Base-by-base conservation (phyloP, 2,797 vertebrate genomes). In the Columba guinea region DNA sequence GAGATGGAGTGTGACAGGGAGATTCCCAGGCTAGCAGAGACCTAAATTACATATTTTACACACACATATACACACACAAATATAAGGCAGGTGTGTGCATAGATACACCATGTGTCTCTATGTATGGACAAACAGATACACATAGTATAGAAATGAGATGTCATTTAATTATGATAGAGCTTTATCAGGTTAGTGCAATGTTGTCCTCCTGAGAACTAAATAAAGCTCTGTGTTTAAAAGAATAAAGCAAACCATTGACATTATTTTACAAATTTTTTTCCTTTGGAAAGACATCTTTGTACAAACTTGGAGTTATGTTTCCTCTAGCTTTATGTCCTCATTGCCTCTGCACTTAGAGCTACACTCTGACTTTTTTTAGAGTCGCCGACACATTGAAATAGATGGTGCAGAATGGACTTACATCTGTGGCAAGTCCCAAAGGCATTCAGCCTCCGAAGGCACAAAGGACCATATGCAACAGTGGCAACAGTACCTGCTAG, bases 321-420 rank as follows among this genome's bases (percentile, higher is more conserved):
- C 11, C 26, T 70, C 20, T 63, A 35, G 8, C 32, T 41, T 5
- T 9, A 41, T n/a, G 27, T 28, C 86, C 41, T 78, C 18, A 20
- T 44, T 62, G 30, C 41, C 24, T 71, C 51, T 86, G 53, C 41
- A 49, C 30, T 80, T 74, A 35, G 35, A 77, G 21, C 3, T 67
- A 52, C 79, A 49, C 35, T 14, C 20, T 14, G 52, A 49, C 51
- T 39, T 60, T 87, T 53, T 91, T 88, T 26, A 87, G 44, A 60
- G 32, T 37, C 1, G 4, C 35, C 1, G 0, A 51, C 52, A 69
- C 60, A 90, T 85, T 6, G 55, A 64, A 93, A 92, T 80, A 94
- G 74, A 84, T 93, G 59, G 35, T 67, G 65, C 89, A 96, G 83
- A 96, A 94, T 37, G 27, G 74, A 51, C 34, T 79, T 84, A 70